phyloP scores from a whole-genome alignment of 2,797 vertebrate species.

The Lagocephalus sceleratus region DNA sequence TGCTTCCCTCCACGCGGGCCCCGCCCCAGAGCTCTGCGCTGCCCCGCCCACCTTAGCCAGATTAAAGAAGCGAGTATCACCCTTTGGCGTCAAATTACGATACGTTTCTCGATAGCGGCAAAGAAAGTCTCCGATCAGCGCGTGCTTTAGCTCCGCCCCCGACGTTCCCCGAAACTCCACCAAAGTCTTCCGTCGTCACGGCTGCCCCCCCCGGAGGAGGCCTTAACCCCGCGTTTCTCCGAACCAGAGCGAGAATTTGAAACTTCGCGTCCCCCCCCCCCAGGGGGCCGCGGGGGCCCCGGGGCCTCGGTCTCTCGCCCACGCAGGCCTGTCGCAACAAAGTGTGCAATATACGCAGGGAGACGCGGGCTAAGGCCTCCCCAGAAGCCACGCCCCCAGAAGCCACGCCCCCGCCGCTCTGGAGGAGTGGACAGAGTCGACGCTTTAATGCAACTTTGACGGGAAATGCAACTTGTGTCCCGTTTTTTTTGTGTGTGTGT shows the following conservation, averaged over 20 bases:
- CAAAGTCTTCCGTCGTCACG: constrained; percentile 14
- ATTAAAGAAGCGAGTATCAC: no score
- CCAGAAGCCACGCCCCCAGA: neutral
- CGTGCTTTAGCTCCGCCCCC: no score
- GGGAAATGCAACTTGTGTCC: constrained; percentile 82
- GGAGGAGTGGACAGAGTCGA: constrained; percentile 31
- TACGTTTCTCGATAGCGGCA: no score
- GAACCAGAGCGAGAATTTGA: no score
- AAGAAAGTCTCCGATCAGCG: no score
- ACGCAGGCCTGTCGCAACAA: constrained; percentile 44
- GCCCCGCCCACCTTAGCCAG: no score
- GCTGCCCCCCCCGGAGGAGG: constrained; percentile 12
- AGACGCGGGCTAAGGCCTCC: constrained; percentile 61
- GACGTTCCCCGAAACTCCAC: neutral
- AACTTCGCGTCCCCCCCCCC: no score
- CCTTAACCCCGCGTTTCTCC: neutral
- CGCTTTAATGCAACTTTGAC: constrained; percentile 70
- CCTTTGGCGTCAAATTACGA: neutral
- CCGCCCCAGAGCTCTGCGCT: constrained; percentile 32
- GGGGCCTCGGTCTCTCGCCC: constrained; percentile 27
- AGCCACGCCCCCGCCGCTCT: neutral
- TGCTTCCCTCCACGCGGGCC: constrained; percentile 79
- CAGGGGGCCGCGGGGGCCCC: constrained; percentile 3
- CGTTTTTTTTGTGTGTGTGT: constrained; percentile 81
- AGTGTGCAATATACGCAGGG: constrained; percentile 74